A percentile compares a stretch with the other conserved stretches of the same genome.
These are phyloP conservation scores for Rhodinocichla rosea DNA, from an alignment of 2,113 vertebrate species.

Conservation along the genomic window DNA sequence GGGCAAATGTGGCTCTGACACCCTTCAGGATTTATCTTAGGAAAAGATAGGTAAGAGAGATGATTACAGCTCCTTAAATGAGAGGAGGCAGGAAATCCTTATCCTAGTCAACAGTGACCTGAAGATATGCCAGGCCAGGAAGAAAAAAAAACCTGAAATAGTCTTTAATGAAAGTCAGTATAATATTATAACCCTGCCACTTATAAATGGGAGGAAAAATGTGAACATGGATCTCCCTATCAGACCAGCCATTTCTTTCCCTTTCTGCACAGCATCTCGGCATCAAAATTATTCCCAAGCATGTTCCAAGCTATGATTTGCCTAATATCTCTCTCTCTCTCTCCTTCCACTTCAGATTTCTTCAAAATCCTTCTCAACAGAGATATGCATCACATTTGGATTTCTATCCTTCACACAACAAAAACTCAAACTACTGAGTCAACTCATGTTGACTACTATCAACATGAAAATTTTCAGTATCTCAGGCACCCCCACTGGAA, in stretches of 20 bases:
- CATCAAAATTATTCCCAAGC: background rate
- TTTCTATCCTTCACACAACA: constrained; percentile 26
- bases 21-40: background rate
- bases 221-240: background rate
- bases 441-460: background rate
- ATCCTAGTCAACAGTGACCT: background rate
- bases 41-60: background rate
- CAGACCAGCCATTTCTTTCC: constrained; percentile 5
- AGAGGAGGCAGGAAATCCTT: background rate
- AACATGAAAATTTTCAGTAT: background rate
- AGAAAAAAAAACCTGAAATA: background rate
- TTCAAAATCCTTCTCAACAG: background rate
- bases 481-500: background rate
- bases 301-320: background rate
- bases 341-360: background rate
- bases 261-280: background rate
- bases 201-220: background rate
- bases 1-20: background rate
- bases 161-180: background rate
- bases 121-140: background rate
- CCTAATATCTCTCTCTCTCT: background rate
- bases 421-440: background rate
- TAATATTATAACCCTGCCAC: background rate
- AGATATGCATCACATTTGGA: background rate
- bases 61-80: background rate